phyloP scores from a whole-genome alignment of 92 coral and sea anemone genomes.

The Montipora capitata region DNA sequence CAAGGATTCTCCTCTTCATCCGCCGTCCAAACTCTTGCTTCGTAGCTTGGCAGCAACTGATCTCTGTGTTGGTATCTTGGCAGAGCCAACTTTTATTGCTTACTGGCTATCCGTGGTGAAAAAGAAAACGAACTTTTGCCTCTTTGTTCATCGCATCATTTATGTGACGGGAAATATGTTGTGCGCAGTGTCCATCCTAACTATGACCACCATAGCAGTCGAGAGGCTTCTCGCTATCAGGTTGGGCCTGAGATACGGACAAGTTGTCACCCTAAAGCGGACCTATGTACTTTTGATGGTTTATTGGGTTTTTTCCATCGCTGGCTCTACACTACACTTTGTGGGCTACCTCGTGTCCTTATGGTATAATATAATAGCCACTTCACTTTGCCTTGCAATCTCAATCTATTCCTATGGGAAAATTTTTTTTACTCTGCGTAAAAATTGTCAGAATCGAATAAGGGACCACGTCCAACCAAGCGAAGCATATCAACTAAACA shows the following conservation, averaged over 20 bases:
- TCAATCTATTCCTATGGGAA: background rate
- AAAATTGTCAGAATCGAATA: background rate
- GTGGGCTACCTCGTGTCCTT: background rate
- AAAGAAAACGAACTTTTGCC: background rate
- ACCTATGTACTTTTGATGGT: background rate
- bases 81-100: background rate
- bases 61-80: slow-evolving; percentile 9
- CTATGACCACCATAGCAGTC: background rate
- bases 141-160: no score
- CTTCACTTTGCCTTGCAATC: background rate
- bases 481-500: background rate
- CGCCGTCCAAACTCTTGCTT: slow-evolving; percentile 23
- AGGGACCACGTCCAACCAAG: background rate
- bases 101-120: slow-evolving; percentile 11
- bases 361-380: background rate
- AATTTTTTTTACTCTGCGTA: background rate
- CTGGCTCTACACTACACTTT: background rate
- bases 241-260: background rate
- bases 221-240: background rate
- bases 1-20: slow-evolving; percentile 22
- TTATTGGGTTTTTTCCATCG: background rate
- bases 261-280: background rate
- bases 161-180: background rate
- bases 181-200: background rate
- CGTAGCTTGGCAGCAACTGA: slow-evolving; percentile 18